These are phyloP conservation scores for Tipula confusa DNA, from an alignment of 2,888 invertebrate genomes.

Conservation along the genomic window DNA sequence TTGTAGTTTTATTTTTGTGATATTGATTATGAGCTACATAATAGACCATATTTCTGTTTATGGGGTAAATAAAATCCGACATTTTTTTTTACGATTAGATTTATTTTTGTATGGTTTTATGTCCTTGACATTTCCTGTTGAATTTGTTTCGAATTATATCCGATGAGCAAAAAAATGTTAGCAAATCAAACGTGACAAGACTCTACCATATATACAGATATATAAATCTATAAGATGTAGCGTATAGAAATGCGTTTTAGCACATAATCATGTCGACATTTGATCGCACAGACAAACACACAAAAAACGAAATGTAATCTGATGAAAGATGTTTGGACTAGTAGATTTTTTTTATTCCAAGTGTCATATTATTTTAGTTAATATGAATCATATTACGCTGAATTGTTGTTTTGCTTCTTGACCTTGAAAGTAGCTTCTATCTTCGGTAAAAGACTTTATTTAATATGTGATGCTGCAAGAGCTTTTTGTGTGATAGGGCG, in stretches of 20 bases:
- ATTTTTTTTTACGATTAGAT: neutral
- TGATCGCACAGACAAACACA: too few relatives aligned
- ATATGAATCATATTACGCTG: too few relatives aligned
- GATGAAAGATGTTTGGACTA: too few relatives aligned
- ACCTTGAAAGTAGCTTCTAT: too few relatives aligned
- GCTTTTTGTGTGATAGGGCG: too few relatives aligned
- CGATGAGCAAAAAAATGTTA: neutral
- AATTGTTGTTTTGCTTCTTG: too few relatives aligned
- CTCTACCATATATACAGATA: neutral
- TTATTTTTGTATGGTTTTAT: neutral
- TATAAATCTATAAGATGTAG: neutral
- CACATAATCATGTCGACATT: neutral
- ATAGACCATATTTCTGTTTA: neutral
- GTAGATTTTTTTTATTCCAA: too few relatives aligned
- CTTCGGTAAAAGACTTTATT: too few relatives aligned
- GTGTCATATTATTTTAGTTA: too few relatives aligned
- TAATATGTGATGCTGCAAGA: too few relatives aligned
- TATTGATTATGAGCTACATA: constrained; percentile 12
- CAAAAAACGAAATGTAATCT: too few relatives aligned
- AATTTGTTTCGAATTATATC: neutral
- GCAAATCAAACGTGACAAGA: neutral
- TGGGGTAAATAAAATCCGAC: neutral
- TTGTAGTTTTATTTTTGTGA: neutral
- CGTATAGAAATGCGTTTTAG: neutral
- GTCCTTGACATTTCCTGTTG: constrained; percentile 12